Evolutionary conservation across 2,888 invertebrate genomes (phyloP), one percentile per base, ranked within the genome.

Genomic region (Gasteruption jaculator): DNA sequence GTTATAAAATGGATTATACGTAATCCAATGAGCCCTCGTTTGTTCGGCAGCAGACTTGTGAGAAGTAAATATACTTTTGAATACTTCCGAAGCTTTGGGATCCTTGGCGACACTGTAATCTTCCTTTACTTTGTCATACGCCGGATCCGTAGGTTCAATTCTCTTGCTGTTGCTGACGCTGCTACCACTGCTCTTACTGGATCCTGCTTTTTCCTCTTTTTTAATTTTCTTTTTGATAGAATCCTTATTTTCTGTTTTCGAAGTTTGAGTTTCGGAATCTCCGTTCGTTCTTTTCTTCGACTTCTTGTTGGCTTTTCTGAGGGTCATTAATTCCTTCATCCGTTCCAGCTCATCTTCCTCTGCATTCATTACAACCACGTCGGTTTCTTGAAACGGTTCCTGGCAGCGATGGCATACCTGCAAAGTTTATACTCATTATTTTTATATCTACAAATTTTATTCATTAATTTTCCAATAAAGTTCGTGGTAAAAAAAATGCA

Each of bases 1-100:
- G 74, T 91, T 91, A 68, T 91, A 91, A 71, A 91, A 91, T 35
- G 97, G 97, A 77, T 97, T 97, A 61, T 92, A 95, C 0, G 97
- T 97, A 40, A 97, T 85, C 99, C 97, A 99, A 68, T 97, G 95
- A 2, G 93, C 93, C 55, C 87, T 82, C 30, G 83, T 79, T 68
- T 96, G 93, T 38, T 86, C 83, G 57, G 87, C 79, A 41, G 95
- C 96, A 39, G 81, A 84, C 60, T 86, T 80, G 64, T 93, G 93
- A 6, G 87, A 82, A 0, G 95, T 97, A 64, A 99, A 99, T 37
- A 99, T 71, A 2, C 95, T 95, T 71, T 97, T 99, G 65, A 88
- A 93, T 0, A 92, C 92, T 71, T 90, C 86, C 45, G 87, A 86
- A 4, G 86, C 86, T 56, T 85, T 87, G 0, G 93, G 91, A 73